A percentile compares a stretch with the other conserved stretches of the same genome.
These are phyloP conservation scores for Dromas ardeola DNA, from an alignment of 2,113 vertebrate species.

Conservation along the genomic window DNA sequence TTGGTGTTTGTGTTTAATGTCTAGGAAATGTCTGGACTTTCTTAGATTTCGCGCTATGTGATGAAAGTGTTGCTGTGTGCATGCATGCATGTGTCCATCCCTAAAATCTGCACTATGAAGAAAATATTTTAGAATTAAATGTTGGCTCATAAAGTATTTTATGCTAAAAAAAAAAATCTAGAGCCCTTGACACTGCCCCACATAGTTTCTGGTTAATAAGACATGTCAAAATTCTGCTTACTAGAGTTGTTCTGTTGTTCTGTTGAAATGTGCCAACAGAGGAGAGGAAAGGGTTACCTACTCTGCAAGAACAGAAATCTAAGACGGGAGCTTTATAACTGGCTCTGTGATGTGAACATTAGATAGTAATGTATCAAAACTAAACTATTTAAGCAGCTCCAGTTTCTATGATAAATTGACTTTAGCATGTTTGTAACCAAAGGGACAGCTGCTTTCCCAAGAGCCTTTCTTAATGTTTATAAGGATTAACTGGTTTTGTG, in stretches of 20 bases:
- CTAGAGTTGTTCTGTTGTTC: not conserved
- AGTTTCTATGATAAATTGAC: conserved; percentile 29
- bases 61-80: not conserved
- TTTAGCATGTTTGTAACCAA: conserved; percentile 11
- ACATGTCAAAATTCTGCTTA: not conserved
- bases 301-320: not conserved
- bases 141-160: not conserved
- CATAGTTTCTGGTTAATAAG: not conserved
- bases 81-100: not conserved
- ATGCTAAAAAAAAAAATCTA: not conserved
- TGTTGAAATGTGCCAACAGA: not conserved
- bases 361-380: conserved; percentile 44
- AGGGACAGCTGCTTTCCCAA: conserved; percentile 25
- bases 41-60: not conserved
- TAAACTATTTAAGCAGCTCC: conserved; percentile 43
- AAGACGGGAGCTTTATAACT: conserved; percentile 5
- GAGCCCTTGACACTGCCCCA: not conserved
- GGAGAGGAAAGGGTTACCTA: conserved; percentile 49
- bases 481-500: not conserved
- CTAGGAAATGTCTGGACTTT: not conserved
- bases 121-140: not conserved
- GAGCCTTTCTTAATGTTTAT: not conserved
- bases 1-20: not conserved
- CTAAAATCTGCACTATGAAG: not conserved
- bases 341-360: conserved; percentile 18